Base-by-base conservation (phyloP, 2,888 invertebrate species). In the Stictocephala bisonia region DNA sequence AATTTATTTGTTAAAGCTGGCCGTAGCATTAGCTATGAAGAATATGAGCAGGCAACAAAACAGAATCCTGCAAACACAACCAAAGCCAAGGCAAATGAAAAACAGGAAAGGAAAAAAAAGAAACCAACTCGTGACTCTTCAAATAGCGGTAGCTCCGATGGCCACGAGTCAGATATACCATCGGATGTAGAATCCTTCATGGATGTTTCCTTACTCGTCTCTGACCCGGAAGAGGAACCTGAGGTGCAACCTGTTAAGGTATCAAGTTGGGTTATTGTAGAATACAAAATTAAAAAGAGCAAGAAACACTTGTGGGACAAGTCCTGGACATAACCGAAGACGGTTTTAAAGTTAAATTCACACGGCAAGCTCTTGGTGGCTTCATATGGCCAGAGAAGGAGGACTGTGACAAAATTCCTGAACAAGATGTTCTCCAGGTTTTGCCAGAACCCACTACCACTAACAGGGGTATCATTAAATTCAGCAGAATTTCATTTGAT, bases 1-100 rank as follows among this genome's bases (percentile, higher is more conserved):
- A 44, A 44, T 44, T 44, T 44, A 18, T 44, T 44, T 44, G 44
- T 44, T n/a, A 44, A 44, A 44, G 44, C 44, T 44, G 44, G 44
- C 44, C 44, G 44, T 44, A 44, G 44, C 44, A 44, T 44, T 44
- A 9, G 44, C n/a, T 44, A 44, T 18, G 44, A 44, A 44, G 44
- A 44, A 44, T 44, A 44, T n/a, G n/a, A 44, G 44, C 44, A 44
- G 44, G 44, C 44, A 44, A 44, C 44, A 13, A 44, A 44, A 44
- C 44, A 44, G 6, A 44, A 44, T n/a, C 44, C 44, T 9, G n/a
- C 44, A 44, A 44, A 44, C 44, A 44, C 44, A 15, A 9, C 44
- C 44, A 44, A 44, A 44, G 44, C 44, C 6, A 9, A 44, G 13
- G 7, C 35, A 35, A 35, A 35, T 35, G 35, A 35, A 35, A 35